Evolutionary conservation across 2,797 vertebrate genomes (phyloP).

Genomic region (Enteromius argenteus): DNA sequence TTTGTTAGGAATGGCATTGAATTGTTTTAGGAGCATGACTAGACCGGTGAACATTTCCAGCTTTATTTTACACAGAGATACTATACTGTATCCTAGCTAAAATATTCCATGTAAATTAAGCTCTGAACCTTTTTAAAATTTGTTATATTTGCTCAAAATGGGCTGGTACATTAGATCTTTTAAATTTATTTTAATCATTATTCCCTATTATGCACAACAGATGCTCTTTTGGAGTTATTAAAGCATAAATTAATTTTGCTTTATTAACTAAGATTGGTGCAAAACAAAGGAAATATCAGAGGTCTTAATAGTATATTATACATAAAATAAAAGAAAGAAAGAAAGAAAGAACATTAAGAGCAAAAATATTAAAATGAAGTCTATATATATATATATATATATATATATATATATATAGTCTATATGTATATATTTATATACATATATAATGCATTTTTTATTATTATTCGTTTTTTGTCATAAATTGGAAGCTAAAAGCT

Average conservation of each 20-base stretch:
- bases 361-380: background rate
- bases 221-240: background rate
- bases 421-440: no score
- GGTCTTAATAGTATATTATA: background rate
- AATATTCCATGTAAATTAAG: background rate
- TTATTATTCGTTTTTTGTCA: background rate
- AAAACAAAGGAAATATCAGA: background rate
- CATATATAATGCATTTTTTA: no score
- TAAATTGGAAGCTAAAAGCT: background rate
- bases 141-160: background rate
- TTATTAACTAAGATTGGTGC: background rate
- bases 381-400: no score
- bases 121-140: background rate
- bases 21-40: background rate
- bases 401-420: no score
- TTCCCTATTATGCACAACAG: background rate
- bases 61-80: background rate
- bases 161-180: background rate
- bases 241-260: background rate
- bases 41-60: background rate
- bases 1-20: background rate
- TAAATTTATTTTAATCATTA: background rate
- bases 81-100: background rate
- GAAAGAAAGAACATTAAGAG: background rate
- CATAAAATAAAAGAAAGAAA: background rate